Conservation (phyloP, 2,888 invertebrate genomes). For the Cerceris rybyensis region DNA sequence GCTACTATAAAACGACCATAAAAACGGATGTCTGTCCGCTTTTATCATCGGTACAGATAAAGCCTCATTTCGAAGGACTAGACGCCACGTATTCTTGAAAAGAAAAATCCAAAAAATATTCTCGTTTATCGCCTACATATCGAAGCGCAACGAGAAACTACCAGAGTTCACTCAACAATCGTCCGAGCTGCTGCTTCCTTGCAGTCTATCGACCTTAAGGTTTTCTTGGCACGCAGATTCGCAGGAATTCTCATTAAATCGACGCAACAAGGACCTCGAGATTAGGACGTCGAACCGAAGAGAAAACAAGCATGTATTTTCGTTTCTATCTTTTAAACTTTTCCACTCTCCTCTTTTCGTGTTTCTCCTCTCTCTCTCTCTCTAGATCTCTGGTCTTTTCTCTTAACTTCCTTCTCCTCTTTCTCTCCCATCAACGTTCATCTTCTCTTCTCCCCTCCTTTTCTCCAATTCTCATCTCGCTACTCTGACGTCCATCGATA, state of each 20-base stretch:
- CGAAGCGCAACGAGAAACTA: no score
- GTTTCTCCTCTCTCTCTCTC: neutral
- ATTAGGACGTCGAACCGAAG: no score
- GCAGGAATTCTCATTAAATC: no score
- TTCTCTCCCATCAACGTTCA: neutral
- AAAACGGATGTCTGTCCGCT: constrained; percentile 14
- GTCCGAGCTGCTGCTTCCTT: no score
- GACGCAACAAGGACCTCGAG: no score
- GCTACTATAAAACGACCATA: constrained; percentile 8
- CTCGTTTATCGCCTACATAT: no score
- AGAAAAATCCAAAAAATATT: neutral
- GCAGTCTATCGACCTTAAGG: no score
- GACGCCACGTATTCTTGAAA: neutral
- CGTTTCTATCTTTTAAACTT: constrained; percentile 23
- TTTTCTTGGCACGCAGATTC: no score
- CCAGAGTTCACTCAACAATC: no score
- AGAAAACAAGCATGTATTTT: no score
- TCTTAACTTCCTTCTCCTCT: neutral
- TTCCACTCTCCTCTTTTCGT: neutral
- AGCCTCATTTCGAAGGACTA: neutral
- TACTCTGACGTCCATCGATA: neutral
- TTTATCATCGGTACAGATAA: constrained; percentile 11
- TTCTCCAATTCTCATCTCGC: neutral
- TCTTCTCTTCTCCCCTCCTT: neutral
- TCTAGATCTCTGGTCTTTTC: neutral